Evolutionary conservation across 2,888 invertebrate species (phyloP), one percentile per base, ranked within the genome.

Genomic region (Acleris sparsana): DNA sequence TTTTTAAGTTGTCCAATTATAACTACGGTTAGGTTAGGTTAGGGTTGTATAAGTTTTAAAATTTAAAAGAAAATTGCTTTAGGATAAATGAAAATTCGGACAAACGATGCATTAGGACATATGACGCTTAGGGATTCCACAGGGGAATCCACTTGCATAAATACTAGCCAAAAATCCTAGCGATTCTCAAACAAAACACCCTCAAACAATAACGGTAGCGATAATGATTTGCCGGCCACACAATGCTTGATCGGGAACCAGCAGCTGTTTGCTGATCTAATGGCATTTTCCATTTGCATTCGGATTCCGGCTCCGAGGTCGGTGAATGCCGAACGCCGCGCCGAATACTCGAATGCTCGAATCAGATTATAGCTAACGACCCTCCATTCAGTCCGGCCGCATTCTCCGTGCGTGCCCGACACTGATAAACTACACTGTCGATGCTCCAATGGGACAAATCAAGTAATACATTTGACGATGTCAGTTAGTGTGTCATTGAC

Each of bases 241-340:
- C 68, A 73, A 72, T 72, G 82, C 84, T 80, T 81, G 82, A 85
- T 85, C 80, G 77, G 70, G 77, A 76, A 82, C 77, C 84, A 80
- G 80, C 84, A 81, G 82, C 84, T 89, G 88, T 89, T 89, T 88
- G 86, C 83, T 79, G 87, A 85, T 87, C 87, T 89, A 89, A 89
- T 88, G 87, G 89, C 84, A 85, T 88, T 90, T 89, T 88, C 88
- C 86, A 89, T 90, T 90, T 89, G 87, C 88, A 89, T 89, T 83
- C 85, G 86, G 85, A 90, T 89, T 86, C 87, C 86, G 78, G 78
- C 76, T 80, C 75, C 73, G 39, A 39, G 76, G 75, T 72, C 71
- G 72, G 70, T 75, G 82, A 80, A 85, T 83, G 76, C 82, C 81
- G 83, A 77, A 80, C 78, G 73, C 56, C 51, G 57, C 59, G 53